phyloP scores from a whole-genome alignment of 2,888 invertebrate genomes.

The Anticlea derivata region DNA sequence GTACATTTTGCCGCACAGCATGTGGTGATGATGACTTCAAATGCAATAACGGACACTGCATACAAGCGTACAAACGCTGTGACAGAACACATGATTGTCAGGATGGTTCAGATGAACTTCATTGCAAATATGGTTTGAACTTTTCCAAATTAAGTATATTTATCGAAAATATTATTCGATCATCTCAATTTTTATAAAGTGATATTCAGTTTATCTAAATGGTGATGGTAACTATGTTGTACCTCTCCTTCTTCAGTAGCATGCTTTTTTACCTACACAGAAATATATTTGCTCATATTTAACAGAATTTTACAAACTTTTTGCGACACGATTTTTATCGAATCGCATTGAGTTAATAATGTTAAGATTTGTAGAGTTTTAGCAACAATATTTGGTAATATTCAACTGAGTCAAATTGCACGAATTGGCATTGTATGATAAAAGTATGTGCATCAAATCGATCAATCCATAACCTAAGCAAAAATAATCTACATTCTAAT shows the following conservation, averaged over 20 bases:
- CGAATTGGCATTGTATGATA: too few species aligned
- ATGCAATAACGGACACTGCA: conserved; percentile 87
- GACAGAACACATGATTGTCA: conserved; percentile 83
- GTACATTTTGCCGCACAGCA: conserved; percentile 81
- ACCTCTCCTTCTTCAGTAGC: not conserved
- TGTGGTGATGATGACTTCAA: conserved; percentile 83
- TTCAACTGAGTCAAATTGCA: too few species aligned
- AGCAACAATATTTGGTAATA: too few species aligned
- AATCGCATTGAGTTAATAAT: not conserved
- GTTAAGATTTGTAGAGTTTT: not conserved
- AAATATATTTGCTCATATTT: not conserved
- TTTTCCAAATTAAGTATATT: conserved; percentile 48
- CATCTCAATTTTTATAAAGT: not conserved
- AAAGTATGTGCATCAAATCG: too few species aligned
- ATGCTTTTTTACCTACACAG: not conserved
- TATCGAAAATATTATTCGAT: not conserved
- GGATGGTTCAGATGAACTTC: conserved; percentile 84
- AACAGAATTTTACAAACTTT: not conserved
- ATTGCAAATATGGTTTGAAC: conserved; percentile 80
- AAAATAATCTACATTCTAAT: too few species aligned
- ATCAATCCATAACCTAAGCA: too few species aligned
- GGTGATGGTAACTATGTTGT: conserved; percentile 11
- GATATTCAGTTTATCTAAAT: not conserved
- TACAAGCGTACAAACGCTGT: conserved; percentile 80
- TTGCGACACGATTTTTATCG: not conserved